These are phyloP conservation scores for Hipposideros larvatus DNA, from an alignment of 2,797 vertebrate species.

Conservation along the genomic window DNA sequence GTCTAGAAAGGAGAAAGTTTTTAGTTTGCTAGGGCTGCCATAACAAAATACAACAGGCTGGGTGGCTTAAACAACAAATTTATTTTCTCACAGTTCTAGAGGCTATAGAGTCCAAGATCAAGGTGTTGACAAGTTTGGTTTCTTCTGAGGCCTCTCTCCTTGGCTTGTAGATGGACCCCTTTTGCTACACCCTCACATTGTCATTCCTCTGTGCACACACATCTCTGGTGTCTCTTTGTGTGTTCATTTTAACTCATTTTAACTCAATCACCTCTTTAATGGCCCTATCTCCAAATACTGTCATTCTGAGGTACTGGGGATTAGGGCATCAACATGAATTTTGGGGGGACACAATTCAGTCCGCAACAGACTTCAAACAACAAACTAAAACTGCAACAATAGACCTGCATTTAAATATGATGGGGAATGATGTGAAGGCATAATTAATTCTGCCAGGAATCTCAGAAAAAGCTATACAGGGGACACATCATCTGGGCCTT, in stretches of 20 bases:
- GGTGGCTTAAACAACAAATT: not conserved
- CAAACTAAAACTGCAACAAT: not conserved
- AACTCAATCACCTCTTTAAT: constrained; percentile 27
- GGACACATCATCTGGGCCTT: not conserved
- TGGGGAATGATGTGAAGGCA: not conserved
- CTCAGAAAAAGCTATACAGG: not conserved
- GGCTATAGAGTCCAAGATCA: not conserved
- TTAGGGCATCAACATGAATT: not conserved
- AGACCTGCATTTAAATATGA: not conserved
- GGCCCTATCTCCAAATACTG: constrained; percentile 18
- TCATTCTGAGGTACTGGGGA: not conserved
- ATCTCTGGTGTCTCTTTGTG: not conserved
- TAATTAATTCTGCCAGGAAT: constrained; percentile 6
- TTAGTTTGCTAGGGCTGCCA: not conserved
- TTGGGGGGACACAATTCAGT: not conserved
- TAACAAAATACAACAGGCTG: not conserved
- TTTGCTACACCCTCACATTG: not conserved
- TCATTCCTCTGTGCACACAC: not conserved
- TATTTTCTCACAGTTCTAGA: constrained; percentile 14
- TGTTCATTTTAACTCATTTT: not conserved
- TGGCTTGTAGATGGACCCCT: not conserved
- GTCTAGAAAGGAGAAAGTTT: not conserved
- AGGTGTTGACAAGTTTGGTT: not conserved
- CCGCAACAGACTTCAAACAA: constrained; percentile 20
- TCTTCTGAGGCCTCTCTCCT: not conserved